phyloP scores from a whole-genome alignment of 2,113 vertebrate species.

The Paralichthys olivaceus region DNA sequence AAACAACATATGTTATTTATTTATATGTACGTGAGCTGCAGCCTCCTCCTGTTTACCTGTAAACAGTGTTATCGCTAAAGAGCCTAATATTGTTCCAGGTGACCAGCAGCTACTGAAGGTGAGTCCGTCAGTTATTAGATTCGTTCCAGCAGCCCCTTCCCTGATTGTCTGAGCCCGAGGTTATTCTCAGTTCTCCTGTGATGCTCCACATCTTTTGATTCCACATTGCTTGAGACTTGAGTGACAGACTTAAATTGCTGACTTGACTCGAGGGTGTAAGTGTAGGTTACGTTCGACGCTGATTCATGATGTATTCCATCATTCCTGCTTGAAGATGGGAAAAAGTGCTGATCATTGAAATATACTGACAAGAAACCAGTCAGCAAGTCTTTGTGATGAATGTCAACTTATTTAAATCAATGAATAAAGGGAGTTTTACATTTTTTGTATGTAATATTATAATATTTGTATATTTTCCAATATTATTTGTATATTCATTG shows the following conservation, averaged over 20 bases:
- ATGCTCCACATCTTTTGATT: not conserved
- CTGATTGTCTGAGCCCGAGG: not conserved
- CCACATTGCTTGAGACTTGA: conserved; percentile 11
- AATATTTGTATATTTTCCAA: too few relatives aligned
- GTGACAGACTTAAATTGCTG: not conserved
- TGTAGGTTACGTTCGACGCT: too few relatives aligned
- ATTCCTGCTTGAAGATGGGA: too few relatives aligned
- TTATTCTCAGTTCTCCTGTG: not conserved
- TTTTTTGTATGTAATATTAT: too few relatives aligned
- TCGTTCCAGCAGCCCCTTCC: not conserved
- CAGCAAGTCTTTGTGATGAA: too few relatives aligned
- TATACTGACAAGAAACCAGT: too few relatives aligned
- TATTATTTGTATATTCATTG: too few relatives aligned
- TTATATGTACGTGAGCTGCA: not conserved
- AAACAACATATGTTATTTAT: conserved; percentile 10
- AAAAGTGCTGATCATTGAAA: too few relatives aligned
- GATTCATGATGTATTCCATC: too few relatives aligned
- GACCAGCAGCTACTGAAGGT: not conserved
- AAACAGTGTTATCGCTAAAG: not conserved
- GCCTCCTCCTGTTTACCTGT: not conserved
- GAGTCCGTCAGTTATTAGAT: not conserved
- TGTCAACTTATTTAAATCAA: too few relatives aligned
- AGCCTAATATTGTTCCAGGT: not conserved
- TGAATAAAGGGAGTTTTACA: too few relatives aligned
- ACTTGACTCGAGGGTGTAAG: too few relatives aligned